phyloP scores from a whole-genome alignment of 2,888 invertebrate species.

The Myopa tessellatipennis region DNA sequence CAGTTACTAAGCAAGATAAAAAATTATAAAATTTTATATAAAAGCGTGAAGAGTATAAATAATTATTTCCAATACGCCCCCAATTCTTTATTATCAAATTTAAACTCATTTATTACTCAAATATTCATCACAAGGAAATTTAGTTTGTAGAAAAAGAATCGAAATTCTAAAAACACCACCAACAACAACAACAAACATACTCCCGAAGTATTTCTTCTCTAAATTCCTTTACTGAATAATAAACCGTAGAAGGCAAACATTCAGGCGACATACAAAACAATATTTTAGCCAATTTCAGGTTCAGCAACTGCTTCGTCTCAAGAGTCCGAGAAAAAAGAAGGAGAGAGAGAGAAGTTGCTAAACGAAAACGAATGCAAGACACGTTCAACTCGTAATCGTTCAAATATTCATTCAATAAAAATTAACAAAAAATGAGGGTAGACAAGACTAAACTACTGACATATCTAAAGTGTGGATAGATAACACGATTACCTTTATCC shows the following conservation, averaged over 20 bases:
- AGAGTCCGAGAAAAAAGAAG: no score
- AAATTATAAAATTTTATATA: no score
- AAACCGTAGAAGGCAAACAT: background rate
- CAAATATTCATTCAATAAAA: slow-evolving; percentile 24
- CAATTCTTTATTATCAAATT: background rate
- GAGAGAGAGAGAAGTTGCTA: background rate
- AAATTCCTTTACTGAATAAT: background rate
- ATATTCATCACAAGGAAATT: background rate
- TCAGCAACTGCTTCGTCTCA: background rate
- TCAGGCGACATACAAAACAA: background rate
- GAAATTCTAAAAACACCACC: background rate
- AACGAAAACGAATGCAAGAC: slow-evolving; percentile 12
- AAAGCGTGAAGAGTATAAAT: no score
- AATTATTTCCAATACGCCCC: background rate
- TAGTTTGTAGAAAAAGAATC: background rate
- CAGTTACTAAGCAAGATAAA: no score
- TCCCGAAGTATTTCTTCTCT: background rate
- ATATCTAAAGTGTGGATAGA: no score
- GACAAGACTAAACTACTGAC: no score
- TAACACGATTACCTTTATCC: no score
- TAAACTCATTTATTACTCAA: background rate
- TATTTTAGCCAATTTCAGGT: background rate
- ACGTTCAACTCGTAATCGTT: slow-evolving; percentile 18
- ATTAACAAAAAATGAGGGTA: background rate
- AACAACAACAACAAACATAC: background rate